phyloP scores from a whole-genome alignment of 2,113 vertebrate genomes.

The Cervus canadensis region DNA sequence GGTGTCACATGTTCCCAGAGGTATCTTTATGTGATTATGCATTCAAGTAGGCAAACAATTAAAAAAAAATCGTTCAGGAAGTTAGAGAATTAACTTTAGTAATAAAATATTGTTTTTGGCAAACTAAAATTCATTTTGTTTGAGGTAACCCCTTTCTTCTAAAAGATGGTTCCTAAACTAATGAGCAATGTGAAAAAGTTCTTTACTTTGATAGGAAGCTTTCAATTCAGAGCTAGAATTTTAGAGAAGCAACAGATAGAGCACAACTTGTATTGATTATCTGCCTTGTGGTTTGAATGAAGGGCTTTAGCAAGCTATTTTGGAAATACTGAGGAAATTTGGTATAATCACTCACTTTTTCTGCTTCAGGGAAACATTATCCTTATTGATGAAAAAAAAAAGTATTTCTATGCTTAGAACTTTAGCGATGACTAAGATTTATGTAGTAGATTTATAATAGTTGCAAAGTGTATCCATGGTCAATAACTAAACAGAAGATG shows the following conservation, averaged over 20 bases:
- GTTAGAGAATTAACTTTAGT: background rate
- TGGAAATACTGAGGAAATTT: background rate
- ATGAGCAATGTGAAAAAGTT: background rate
- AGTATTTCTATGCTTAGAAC: background rate
- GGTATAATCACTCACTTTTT: background rate
- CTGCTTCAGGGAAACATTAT: background rate
- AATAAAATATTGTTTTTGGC: background rate
- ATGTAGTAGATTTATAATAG: background rate
- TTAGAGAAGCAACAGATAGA: background rate
- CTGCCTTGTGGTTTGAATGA: background rate
- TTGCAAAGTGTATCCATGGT: background rate
- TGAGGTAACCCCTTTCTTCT: background rate
- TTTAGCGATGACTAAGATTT: background rate
- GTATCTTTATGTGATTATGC: background rate
- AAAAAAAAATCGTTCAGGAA: background rate
- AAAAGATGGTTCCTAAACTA: background rate
- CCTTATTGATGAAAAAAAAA: background rate
- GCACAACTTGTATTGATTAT: background rate
- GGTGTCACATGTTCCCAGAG: background rate
- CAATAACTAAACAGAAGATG: background rate
- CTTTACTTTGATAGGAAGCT: background rate
- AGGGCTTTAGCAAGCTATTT: background rate
- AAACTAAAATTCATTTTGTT: background rate
- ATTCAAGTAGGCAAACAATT: background rate
- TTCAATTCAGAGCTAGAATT: background rate